phyloP scores from a whole-genome alignment of 2,888 invertebrate species.

The Drosophila atripex region DNA sequence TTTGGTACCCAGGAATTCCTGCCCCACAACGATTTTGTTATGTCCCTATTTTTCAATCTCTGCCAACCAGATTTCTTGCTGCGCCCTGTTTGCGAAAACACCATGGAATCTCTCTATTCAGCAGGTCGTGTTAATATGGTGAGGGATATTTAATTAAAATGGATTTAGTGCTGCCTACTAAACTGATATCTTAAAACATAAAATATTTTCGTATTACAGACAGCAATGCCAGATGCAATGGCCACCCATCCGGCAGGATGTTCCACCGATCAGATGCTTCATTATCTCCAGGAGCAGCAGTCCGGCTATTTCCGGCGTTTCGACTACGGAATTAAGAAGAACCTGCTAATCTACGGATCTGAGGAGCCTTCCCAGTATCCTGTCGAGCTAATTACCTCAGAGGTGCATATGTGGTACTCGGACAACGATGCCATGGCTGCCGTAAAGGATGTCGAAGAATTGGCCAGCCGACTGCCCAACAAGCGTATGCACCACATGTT shows the following conservation, averaged over 20 bases:
- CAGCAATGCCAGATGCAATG: conserved; percentile 48
- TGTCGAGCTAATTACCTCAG: conserved; percentile 58
- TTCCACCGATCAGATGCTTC: conserved; percentile 77
- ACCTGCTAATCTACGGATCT: conserved; percentile 60
- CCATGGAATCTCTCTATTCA: conserved; percentile 85
- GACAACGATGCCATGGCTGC: conserved; percentile 73
- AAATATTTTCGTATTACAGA: conserved; percentile 59
- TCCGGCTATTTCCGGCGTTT: conserved; percentile 71
- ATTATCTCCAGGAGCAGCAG: conserved; percentile 74
- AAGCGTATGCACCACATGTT: conserved; percentile 55
- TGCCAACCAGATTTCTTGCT: conserved; percentile 81
- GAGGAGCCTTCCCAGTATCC: conserved; percentile 70
- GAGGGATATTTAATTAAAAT: not conserved
- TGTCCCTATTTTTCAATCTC: conserved; percentile 83
- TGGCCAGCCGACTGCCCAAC: conserved; percentile 63
- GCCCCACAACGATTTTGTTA: conserved; percentile 85
- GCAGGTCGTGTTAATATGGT: conserved; percentile 72
- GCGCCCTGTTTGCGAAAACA: conserved; percentile 85
- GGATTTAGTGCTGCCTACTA: not conserved
- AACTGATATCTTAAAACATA: not conserved
- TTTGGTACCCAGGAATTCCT: conserved; percentile 86
- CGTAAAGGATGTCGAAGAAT: conserved; percentile 65
- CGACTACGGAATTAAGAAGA: conserved; percentile 65
- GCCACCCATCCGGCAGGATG: conserved; percentile 75
- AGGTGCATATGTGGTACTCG: conserved; percentile 73